Conservation (phyloP, 2,113 vertebrate species). For the Pelusios castaneus region DNA sequence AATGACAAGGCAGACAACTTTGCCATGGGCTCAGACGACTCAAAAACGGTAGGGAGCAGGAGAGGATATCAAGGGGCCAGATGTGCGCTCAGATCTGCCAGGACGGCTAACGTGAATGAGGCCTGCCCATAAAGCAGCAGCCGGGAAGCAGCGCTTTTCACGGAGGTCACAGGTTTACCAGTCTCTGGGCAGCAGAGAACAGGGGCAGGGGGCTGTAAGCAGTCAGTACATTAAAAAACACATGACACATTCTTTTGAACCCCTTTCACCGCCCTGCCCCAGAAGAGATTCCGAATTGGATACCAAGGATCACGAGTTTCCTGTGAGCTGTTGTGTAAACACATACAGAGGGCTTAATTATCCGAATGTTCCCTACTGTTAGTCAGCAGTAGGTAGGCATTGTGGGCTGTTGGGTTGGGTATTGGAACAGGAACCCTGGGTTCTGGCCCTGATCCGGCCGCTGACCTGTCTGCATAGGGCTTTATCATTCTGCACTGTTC, state of each 20-base stretch:
- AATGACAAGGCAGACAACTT: fast-evolving
- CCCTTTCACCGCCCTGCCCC: neutral
- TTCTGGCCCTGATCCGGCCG: neutral
- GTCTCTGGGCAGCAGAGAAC: neutral
- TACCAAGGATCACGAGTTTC: neutral
- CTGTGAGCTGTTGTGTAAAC: neutral
- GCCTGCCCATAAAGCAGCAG: neutral
- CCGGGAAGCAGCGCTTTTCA: neutral
- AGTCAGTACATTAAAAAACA: neutral
- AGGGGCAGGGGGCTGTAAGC: neutral
- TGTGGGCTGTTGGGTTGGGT: neutral
- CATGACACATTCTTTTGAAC: neutral
- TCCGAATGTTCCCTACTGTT: neutral
- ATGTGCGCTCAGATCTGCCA: neutral
- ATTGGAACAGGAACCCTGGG: fast-evolving
- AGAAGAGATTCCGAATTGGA: neutral
- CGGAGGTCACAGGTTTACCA: neutral
- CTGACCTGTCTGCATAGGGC: neutral
- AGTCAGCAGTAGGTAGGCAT: neutral
- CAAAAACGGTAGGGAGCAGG: neutral
- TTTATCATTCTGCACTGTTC: neutral
- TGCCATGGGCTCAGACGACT: neutral
- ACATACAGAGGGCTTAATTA: neutral
- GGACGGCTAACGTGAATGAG: neutral
- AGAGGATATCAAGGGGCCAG: neutral